Evolutionary conservation across 2,113 vertebrate species (phyloP), one percentile per base, ranked within the genome.

Genomic region (Meles meles): DNA sequence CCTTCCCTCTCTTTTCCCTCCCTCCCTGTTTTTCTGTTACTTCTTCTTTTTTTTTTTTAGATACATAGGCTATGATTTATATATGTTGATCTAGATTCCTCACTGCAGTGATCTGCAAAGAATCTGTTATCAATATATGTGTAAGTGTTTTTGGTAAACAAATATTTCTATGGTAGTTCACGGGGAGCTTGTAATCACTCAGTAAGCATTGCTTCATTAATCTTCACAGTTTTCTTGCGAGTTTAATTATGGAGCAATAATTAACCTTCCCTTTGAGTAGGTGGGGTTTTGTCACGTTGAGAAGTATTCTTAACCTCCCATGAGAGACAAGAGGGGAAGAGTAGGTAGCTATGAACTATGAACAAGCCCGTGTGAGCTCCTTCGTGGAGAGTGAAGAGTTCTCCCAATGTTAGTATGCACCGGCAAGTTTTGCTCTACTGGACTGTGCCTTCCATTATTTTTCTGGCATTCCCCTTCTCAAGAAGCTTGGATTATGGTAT

Each of bases 261-360:
- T 97, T 96, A 97, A 96, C 94, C 84, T 96, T 81, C 92, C 87
- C 20, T 97, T 97, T 93, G 95, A 96, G 96, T 95, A 97, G 96
- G 97, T 98, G 94, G 96, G 95, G 69, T 94, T 90, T 94, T 96
- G 88, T 89, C 57, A 88, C 14, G 4, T 47, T 88, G 77, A 91
- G 88, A 96, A 89, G 76, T 74, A n/a, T 92, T 92, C 84, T 98
- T 85, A 77, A 80, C 49, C 42, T 97, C 72, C 47, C 23, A 14
- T 76, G 79, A 95, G 84, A 96, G 79, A 90, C 1, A 0, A 76
- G 52, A 83, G 88, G 77, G 12, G 11, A 71, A 42, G n/a, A 23
- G 47, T 39, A 71, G 59, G 77, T 71, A 90, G 42, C 44, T 94
- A 18, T 72, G 39, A 93, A 69, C 84, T 84, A 95, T 31, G 59